These are phyloP conservation scores for Scaptomyza cyrtandrae DNA, from an alignment of 2,888 invertebrate genomes.

Conservation along the genomic window DNA sequence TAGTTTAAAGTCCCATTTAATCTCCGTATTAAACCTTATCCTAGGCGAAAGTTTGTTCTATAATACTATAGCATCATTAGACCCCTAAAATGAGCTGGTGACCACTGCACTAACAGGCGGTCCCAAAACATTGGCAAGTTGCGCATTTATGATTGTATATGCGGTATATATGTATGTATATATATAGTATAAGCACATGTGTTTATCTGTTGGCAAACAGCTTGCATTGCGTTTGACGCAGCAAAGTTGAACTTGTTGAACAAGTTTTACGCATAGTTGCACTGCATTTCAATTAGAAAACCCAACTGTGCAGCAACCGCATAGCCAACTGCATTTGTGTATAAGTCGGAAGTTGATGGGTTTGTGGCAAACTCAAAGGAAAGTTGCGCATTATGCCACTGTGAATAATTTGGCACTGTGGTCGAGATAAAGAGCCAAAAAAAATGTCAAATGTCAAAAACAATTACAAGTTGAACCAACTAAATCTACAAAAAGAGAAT, in stretches of 20 bases:
- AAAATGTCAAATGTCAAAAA: conserved; percentile 2
- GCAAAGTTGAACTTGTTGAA: conserved; percentile 32
- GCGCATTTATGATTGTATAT: conserved; percentile 3
- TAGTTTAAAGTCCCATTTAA: too few relatives aligned
- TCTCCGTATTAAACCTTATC: too few relatives aligned
- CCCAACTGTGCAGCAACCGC: conserved; percentile 11
- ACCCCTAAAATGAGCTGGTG: not conserved
- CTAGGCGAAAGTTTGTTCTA: too few relatives aligned
- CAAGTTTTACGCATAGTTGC: conserved; percentile 65
- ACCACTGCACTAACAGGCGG: not conserved
- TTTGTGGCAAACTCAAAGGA: conserved; percentile 5
- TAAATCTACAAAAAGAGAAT: not conserved
- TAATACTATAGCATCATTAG: not conserved
- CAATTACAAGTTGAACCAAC: not conserved
- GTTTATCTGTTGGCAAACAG: conserved; percentile 34
- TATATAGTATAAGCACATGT: not conserved
- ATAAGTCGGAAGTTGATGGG: not conserved
- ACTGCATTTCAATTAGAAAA: conserved; percentile 66
- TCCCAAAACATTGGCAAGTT: conserved; percentile 1
- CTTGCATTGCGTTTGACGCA: conserved; percentile 44
- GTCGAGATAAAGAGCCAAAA: not conserved
- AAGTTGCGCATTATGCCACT: conserved; percentile 8
- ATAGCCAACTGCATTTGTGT: conserved; percentile 4
- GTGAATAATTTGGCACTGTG: conserved; percentile 3
- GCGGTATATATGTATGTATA: too few relatives aligned